Evolutionary conservation across 2,888 invertebrate genomes (phyloP), one percentile per base, ranked within the genome.

Genomic region (Lithosia quadra): DNA sequence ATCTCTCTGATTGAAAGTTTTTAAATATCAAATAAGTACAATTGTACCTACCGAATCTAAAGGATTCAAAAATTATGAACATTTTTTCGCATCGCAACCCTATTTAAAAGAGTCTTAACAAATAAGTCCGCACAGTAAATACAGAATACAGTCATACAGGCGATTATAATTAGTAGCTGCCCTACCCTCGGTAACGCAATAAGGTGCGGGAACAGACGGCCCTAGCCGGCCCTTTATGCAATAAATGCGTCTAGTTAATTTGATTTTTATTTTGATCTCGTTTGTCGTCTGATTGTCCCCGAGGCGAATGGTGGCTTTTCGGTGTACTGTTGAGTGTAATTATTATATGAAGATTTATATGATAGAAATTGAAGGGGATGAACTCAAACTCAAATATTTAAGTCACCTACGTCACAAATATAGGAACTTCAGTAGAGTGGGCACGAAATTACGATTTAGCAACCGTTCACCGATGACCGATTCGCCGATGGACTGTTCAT

Each of bases 251-350:
- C 75, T 77, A 73, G 80, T 77, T 90, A 92, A 92, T 91, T 90
- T 82, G 88, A 93, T 93, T 91, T 91, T 91, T 90, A 92, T 92
- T 92, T 90, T 92, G 92, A 93, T 93, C 93, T 86, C 84, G 84
- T 93, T 92, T 89, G 87, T 83, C 62, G 81, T 84, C 86, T 89
- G 90, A 91, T 90, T 92, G 88, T 86, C 80, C 87, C 79, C 68
- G 63, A 72, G 85, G 87, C 85, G 65, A 74, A 73, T 78, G 68
- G 75, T 83, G 82, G 79, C 78, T 80, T 82, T 80, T 71, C 74
- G 71, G 67, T 65, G 63, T 77, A 71, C 75, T 71, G 18, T 57
- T 66, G 56, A 59, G 21, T 61, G 21, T 71, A 71, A 73, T 76
- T 69, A 33, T 68, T 55, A 39, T 71, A 71, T 61, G 63, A 33